Conservation (phyloP, 2,113 vertebrate genomes). For the Dasyprocta punctata region DNA sequence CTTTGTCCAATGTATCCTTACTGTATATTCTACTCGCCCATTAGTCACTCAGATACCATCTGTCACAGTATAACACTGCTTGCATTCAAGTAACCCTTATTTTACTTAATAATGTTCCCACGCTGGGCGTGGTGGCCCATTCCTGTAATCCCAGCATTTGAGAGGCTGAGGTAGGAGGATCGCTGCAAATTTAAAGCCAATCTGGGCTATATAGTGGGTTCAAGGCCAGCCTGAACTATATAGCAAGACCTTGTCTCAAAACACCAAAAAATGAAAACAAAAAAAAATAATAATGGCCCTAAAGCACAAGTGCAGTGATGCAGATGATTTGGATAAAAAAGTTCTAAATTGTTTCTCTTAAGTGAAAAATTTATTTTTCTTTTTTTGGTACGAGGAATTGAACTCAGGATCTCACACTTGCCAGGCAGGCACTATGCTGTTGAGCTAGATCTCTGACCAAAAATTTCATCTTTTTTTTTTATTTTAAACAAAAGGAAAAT, state of each 20-base stretch:
- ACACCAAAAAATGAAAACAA: background rate
- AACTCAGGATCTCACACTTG: no score
- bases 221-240: background rate
- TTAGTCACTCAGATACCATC: background rate
- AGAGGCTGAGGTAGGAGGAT: background rate
- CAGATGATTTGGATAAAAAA: background rate
- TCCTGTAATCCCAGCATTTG: background rate
- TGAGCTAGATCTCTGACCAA: no score
- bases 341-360: background rate
- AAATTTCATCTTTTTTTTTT: no score
- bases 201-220: background rate
- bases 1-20: background rate
- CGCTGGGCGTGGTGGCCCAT: background rate
- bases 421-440: no score
- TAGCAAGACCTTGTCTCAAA: background rate
- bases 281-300: background rate
- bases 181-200: background rate
- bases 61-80: background rate
- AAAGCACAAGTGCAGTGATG: background rate
- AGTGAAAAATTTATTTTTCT: background rate
- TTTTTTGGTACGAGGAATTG: no score
- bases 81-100: background rate
- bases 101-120: background rate
- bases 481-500: no score
- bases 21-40: background rate